Base-by-base conservation (phyloP, 2,797 vertebrate genomes). In the Megalops cyprinoides region DNA sequence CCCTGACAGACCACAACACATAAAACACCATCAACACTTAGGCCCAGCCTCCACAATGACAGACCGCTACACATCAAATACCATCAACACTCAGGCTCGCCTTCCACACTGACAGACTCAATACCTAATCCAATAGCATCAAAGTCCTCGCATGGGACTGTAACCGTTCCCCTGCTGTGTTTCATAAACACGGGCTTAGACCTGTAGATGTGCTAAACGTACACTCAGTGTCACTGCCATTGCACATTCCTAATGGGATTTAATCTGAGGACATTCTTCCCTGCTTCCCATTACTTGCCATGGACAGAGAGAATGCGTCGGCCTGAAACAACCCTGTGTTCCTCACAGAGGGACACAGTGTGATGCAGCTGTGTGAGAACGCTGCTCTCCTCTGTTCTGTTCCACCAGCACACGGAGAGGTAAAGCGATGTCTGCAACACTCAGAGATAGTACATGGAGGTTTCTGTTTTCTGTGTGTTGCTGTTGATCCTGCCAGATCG, bases 51-150 rank as follows among this genome's bases (percentile, higher is more conserved):
- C 28, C 18, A 62, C 62, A 4, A 14, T 18, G 62, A 67, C 31
- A 67, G 28, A 67, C 62, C 62, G 37, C 62, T 34, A 37, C 62
- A 67, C 62, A 34, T 1, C 62, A 67, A 67, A 67, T 67, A 67
- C 62, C 62, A 67, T 67, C 62, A 67, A 18, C 31, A 39, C 6
- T 67, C 31, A 28, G 31, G 10, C 56, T 60, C 62, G 18, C 62
- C 31, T 67, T 37, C 28, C 18, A 31, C 62, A 4, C 28, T 37
- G 62, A 37, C 62, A 67, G 28, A 34, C 2, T 62, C 67, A 67
- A 67, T 67, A 67, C 62, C 62, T 34, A 34, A 34, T 1, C 62
- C 34, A 67, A 67, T 67, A 67, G 28, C 62, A 67, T 67, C 62
- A 67, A 67, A 67, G 62, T 67, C 62, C 28, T 31, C 18, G 31